A percentile compares a stretch with the other conserved stretches of the same genome.
Evolutionary conservation across 2,888 invertebrate genomes (phyloP).

Genomic region (Thumatha senex): DNA sequence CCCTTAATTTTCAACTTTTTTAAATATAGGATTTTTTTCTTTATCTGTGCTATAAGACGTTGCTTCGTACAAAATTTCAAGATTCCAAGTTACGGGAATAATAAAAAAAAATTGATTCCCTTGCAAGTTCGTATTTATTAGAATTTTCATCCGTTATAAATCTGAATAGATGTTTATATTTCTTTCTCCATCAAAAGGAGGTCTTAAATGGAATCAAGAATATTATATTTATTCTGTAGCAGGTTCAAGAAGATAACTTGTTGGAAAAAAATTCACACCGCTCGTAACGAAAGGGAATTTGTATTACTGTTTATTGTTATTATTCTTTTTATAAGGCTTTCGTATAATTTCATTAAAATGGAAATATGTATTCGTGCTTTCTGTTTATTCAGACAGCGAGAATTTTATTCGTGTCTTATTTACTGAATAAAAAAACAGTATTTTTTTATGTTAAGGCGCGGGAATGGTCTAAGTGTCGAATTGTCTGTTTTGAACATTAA

Average conservation of each 20-base stretch:
- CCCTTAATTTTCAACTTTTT: no score
- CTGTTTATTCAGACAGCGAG: background rate
- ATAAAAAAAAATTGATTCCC: no score
- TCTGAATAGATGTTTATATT: conserved; percentile 4
- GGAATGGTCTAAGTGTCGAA: no score
- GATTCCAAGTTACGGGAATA: no score
- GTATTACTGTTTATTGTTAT: conserved; percentile 4
- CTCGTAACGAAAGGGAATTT: background rate
- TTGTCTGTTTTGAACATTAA: no score
- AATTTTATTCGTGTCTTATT: background rate
- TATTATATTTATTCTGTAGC: conserved; percentile 6
- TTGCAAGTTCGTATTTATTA: no score
- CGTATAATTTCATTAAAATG: background rate
- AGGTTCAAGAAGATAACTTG: conserved; percentile 1
- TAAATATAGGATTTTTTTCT: no score
- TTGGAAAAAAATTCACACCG: background rate
- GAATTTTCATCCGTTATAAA: background rate
- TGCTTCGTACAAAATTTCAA: no score
- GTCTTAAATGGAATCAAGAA: conserved; percentile 3
- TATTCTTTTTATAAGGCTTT: background rate
- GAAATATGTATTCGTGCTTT: background rate
- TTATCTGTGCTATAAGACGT: no score
- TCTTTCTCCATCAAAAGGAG: conserved; percentile 5
- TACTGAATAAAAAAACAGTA: no score
- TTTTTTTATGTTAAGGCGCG: no score